Evolutionary conservation across 2,888 invertebrate species (phyloP).

Genomic region (Anthoptus insignis): DNA sequence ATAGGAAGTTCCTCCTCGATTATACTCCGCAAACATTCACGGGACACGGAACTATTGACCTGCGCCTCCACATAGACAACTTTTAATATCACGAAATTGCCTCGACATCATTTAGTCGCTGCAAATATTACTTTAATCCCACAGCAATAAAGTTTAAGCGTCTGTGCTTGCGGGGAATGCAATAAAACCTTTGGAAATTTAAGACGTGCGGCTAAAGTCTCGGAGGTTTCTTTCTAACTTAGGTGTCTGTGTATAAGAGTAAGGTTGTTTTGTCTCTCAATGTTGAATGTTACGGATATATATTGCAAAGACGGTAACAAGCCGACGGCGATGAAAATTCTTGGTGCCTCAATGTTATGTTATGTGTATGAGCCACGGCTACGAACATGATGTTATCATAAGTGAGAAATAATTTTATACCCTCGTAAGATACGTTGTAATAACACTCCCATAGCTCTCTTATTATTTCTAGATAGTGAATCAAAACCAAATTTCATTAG

Average conservation of each 20-base stretch:
- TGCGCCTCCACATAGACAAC: constrained; percentile 77
- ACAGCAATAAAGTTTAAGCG: constrained; percentile 86
- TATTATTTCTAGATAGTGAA: neutral
- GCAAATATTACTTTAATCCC: constrained; percentile 87
- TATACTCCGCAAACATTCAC: constrained; percentile 74
- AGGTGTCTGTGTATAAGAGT: constrained; percentile 66
- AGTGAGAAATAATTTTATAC: constrained; percentile 60
- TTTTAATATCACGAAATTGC: constrained; percentile 85
- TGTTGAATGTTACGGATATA: constrained; percentile 75
- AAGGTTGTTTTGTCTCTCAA: constrained; percentile 72
- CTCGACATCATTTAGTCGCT: constrained; percentile 83
- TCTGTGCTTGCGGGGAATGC: constrained; percentile 85
- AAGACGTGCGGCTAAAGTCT: constrained; percentile 70
- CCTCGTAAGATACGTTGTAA: constrained; percentile 1
- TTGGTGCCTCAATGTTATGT: constrained; percentile 83
- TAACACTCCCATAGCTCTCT: neutral
- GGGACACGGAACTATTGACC: constrained; percentile 81
- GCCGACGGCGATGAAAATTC: constrained; percentile 83
- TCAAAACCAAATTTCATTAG: constrained; percentile 10
- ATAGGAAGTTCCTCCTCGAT: constrained; percentile 71
- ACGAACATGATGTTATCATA: constrained; percentile 77
- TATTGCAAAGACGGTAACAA: constrained; percentile 80
- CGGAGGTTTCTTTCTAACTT: constrained; percentile 81
- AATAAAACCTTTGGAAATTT: constrained; percentile 84
- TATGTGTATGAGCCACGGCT: constrained; percentile 70